Base-by-base conservation (phyloP, 2,113 vertebrate genomes). In the Pseudorectes ferrugineus region DNA sequence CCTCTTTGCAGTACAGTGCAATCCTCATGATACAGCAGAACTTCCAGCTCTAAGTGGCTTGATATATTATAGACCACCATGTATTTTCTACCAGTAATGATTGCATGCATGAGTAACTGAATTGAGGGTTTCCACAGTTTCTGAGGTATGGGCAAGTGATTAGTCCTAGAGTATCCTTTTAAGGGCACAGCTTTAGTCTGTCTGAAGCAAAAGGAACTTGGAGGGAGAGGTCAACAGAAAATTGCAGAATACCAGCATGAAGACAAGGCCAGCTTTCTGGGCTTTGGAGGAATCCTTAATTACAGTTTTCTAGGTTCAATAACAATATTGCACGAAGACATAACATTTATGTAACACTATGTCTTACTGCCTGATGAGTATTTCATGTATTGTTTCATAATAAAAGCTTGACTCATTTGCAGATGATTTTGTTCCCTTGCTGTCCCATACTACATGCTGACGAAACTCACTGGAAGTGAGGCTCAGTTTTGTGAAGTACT, bases 361-460 rank as follows among this genome's bases (percentile, higher is more conserved):
- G 23, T 84, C 80, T 72, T 78, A 79, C 75, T 62, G 33, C 49
- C 55, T 81, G 18, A 63, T 57, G 36, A 83, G 8, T 76, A 67
- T 74, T 96, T 92, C 5, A 71, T 68, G 24, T 78, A 71, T 40
- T 72, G 23, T 63, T 89, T 82, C 72, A 52, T 65, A 93, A 96
- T 96, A 97, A 94, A 96, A 75, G 36, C 85, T 96, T 73, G 73
- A 80, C 67, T 80, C 43, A 35, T 62, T 85, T 93, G 43, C 46
- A 77, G 33, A 82, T 21, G 4, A 67, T 43, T 88, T 79, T 87
- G 28, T 76, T 80, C 40, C 14, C 19, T 63, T 51, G 36, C 36
- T 28, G 35, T 95, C 46, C 55, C 23, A 49, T 28, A 19, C 6
- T n/a, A 2, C 11, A 28, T 49, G n/a, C 51, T 87, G 55, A 79